Conservation (phyloP, 2,888 invertebrate species). For the Cyrtodaria siliqua region DNA sequence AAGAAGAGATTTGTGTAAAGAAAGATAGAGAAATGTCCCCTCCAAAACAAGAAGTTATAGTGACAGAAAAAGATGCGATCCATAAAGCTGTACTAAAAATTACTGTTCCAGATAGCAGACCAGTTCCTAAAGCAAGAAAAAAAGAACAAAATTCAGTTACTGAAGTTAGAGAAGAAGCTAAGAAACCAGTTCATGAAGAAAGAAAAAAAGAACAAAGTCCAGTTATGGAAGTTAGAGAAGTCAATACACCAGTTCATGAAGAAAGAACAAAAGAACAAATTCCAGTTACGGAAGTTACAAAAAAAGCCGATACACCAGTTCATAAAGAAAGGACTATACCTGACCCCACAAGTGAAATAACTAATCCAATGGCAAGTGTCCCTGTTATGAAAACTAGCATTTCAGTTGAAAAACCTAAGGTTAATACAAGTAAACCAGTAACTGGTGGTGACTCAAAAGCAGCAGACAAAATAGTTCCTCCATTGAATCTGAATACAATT, state of each 20-base stretch:
- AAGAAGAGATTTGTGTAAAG: slow-evolving; percentile 26
- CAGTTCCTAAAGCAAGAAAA: not conserved
- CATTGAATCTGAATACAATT: slow-evolving; percentile 33
- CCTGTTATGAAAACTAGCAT: slow-evolving; percentile 43
- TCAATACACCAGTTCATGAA: slow-evolving; percentile 1
- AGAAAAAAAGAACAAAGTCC: not conserved
- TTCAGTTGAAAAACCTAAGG: slow-evolving; percentile 40
- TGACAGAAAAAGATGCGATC: slow-evolving; percentile 18
- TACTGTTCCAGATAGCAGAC: not conserved
- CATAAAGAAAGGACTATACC: too few relatives aligned
- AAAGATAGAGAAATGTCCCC: slow-evolving; percentile 17
- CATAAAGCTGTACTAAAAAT: not conserved
- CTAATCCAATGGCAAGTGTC: slow-evolving; percentile 1
- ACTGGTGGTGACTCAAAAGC: not conserved
- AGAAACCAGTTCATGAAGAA: not conserved
- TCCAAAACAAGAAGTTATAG: slow-evolving; percentile 26
- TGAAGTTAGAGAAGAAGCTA: not conserved
- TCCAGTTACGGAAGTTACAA: not conserved
- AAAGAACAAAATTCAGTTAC: not conserved
- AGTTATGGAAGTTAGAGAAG: slow-evolving; percentile 4
- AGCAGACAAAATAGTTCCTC: slow-evolving; percentile 25
- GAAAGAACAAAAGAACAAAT: slow-evolving; percentile 1
- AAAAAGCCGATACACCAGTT: not conserved
- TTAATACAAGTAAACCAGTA: not conserved
- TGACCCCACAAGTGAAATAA: too few relatives aligned